Base-by-base conservation (phyloP, 2,797 vertebrate genomes). In the Ctenopoma multispine region DNA sequence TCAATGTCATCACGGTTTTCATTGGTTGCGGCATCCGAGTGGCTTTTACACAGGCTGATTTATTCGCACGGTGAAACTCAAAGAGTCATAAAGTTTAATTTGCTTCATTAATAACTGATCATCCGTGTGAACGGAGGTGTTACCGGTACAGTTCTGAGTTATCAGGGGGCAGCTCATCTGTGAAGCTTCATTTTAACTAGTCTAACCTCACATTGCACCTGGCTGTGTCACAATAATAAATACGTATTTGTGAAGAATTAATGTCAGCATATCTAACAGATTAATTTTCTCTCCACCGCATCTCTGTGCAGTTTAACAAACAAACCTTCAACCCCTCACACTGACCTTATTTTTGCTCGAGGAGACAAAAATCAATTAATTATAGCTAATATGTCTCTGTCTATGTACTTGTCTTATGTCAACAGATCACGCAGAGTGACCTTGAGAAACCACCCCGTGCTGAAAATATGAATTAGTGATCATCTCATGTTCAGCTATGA, bases 1-100 rank as follows among this genome's bases (percentile, higher is more conserved):
- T 89, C 87, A 92, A 77, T 88, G 93, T 95, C 93, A 95, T 92
- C 92, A 43, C 18, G 66, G 58, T 69, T 87, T 57, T 90, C 67
- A 94, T 94, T 94, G 92, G 93, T 62, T 83, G 50, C 44, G 49
- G 34, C 49, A 27, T 54, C 73, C 53, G 9, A 24, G 29, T 63
- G 68, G 57, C 61, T 79, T 67, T 75, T 24, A n/a, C 61, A 31
- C 55, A 40, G 47, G 14, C 58, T 43, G 24, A 20, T 77, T 75
- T 75, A 63, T 63, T 44, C 27, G 31, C 36, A 23, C 47, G 21
- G 47, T 24, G 13, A 75, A 71, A 70, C 51, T 40, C 3, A 4
- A n/a, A n/a, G 60, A 59, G 55, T 40, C 40, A 47, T 34, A 55
- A 78, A 78, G 69, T 85, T 72, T 29, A 5, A 43, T 63, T 57